Evolutionary conservation across 2,888 invertebrate genomes (phyloP), one percentile per base, ranked within the genome.

Genomic region (Archips xylosteana): DNA sequence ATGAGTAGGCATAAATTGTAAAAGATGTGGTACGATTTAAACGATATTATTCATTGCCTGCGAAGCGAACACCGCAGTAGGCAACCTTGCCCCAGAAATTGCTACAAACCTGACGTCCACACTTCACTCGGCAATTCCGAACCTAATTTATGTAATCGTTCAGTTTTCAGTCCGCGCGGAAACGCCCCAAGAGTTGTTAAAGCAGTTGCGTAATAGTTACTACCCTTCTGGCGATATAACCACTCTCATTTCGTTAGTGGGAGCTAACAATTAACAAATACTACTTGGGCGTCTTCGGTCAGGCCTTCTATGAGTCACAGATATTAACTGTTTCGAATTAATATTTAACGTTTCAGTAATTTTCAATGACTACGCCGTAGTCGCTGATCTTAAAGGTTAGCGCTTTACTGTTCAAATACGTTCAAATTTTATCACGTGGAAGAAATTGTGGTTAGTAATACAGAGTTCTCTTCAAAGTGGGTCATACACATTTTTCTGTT

Each of bases 51-150:
- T 69, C 69, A 73, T 64, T 59, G 73, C 69, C 64, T 39, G 64
- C 51, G 64, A 73, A 59, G 64, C 51, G 64, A 73, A 59, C 73
- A 69, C 73, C 73, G 73, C 69, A 69, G 68, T 69, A 57, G 59
- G 69, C 15, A 69, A 64, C 73, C 73, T 73, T 73, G 73, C 51
- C 73, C 73, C 64, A 73, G 73, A 69, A 69, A 73, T 73, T 59
- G 73, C 64, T 69, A 64, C 68, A 60, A 23, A 73, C 69, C 69
- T 64, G 64, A 69, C 73, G 73, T 73, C 73, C 69, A 60, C 68
- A 68, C 68, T 68, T 68, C 68, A 73, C 73, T 69, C 73, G 49
- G 62, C 63, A 59, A 64, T 64, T 69, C 60, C 63, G 64, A 64
- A 73, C 59, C 34, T 73, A 73, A 73, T 68, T 72, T 68, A 68